A percentile compares a stretch with the other conserved stretches of the same genome.
These are phyloP conservation scores for Cosmia trapezina DNA, from an alignment of 2,888 invertebrate species.

Conservation along the genomic window DNA sequence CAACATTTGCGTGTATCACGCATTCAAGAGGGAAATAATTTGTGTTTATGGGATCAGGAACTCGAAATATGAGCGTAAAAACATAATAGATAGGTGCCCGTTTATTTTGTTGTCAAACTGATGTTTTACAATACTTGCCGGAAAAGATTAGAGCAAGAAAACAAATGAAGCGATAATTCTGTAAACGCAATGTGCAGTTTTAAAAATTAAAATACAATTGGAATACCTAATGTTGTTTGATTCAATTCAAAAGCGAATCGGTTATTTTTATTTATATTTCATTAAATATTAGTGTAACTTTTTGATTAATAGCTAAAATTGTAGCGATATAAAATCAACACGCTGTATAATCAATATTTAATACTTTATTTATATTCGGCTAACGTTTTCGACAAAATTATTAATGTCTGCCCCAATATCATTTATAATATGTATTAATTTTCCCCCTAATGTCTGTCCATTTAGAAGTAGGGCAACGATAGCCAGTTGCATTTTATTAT, in stretches of 20 bases:
- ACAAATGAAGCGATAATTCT: not conserved
- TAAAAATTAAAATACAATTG: not conserved
- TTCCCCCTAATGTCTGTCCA: slow-evolving; percentile 49
- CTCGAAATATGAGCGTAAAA: slow-evolving; percentile 38
- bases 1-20: slow-evolving; percentile 65
- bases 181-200: not conserved
- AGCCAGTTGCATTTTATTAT: slow-evolving; percentile 46
- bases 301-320: too few species aligned
- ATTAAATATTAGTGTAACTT: not conserved
- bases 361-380: slow-evolving; percentile 60
- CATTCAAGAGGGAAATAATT: slow-evolving; percentile 58
- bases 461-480: slow-evolving; percentile 48
- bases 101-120: slow-evolving; percentile 11
- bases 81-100: slow-evolving; percentile 34
- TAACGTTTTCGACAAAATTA: slow-evolving; percentile 55
- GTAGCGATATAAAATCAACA: slow-evolving; percentile 34
- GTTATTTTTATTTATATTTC: not conserved
- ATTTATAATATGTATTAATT: slow-evolving; percentile 63
- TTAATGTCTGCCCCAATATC: slow-evolving; percentile 59
- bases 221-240: not conserved
- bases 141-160: slow-evolving; percentile 12
- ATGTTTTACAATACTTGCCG: slow-evolving; percentile 13
- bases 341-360: slow-evolving; percentile 51
- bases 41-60: slow-evolving; percentile 54
- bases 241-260: too few species aligned